Percentiles rank a stretch among this genome's conserved stretches.
These are phyloP conservation scores for Rhinopomastus cyanomelas DNA, from an alignment of 2,113 vertebrate genomes.

Conservation along the genomic window DNA sequence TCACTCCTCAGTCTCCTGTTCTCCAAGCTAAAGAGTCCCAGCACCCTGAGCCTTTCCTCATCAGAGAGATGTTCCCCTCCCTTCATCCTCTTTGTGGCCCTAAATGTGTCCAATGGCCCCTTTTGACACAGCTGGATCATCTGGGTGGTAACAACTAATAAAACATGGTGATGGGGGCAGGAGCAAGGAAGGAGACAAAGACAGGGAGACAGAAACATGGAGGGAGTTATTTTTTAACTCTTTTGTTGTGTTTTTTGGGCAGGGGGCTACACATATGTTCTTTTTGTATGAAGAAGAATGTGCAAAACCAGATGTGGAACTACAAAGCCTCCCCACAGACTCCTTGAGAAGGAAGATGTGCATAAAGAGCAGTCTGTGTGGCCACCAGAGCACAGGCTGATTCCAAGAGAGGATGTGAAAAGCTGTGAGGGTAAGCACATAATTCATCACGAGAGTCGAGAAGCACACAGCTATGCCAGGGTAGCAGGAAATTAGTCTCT, in stretches of 20 bases:
- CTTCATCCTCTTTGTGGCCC: too few species aligned
- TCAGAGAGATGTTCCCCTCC: too few species aligned
- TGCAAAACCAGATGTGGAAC: conserved; percentile 48
- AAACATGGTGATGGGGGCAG: background rate
- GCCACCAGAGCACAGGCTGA: background rate
- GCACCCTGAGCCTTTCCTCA: too few species aligned
- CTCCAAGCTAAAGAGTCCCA: too few species aligned
- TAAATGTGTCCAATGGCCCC: background rate
- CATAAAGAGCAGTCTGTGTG: conserved; percentile 43
- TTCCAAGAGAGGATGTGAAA: conserved; percentile 3
- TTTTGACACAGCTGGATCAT: background rate
- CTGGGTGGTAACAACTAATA: background rate
- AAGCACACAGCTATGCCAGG: background rate
- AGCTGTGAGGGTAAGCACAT: background rate
- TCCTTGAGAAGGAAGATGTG: conserved; percentile 3
- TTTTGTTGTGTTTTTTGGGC: background rate
- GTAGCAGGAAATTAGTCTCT: background rate
- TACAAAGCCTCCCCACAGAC: conserved; percentile 33
- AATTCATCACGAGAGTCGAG: background rate
- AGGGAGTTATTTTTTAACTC: background rate
- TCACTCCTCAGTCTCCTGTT: too few species aligned
- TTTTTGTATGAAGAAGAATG: background rate
- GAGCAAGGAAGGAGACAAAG: background rate
- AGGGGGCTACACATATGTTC: background rate
- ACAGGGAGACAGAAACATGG: background rate